A percentile compares a stretch with the other conserved stretches of the same genome.
Conservation (phyloP, 2,797 vertebrate genomes). For the Erithacus rubecula region DNA sequence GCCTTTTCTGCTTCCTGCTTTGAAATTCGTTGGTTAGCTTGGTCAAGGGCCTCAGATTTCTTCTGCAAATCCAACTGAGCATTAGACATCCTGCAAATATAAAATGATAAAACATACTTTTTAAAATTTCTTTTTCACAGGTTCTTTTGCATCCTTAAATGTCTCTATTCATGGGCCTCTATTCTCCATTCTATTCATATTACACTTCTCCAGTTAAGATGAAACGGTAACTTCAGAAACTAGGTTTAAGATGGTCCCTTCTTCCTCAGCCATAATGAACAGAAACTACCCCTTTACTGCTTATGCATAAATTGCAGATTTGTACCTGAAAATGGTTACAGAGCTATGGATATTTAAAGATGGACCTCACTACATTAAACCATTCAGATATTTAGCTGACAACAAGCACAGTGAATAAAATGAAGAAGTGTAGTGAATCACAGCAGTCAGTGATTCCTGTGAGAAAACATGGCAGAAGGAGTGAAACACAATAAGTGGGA, state of each 20-base stretch:
- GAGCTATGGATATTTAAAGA: neutral
- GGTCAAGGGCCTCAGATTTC: slow-evolving; percentile 81
- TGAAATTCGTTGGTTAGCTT: slow-evolving; percentile 77
- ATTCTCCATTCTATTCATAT: too few species aligned
- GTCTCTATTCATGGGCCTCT: neutral
- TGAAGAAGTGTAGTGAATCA: neutral
- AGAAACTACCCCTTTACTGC: neutral
- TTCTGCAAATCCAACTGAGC: slow-evolving; percentile 85
- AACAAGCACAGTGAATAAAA: neutral
- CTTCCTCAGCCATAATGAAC: neutral
- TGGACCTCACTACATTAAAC: neutral
- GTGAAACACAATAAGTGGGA: neutral
- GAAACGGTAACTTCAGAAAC: neutral
- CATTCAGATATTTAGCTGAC: neutral
- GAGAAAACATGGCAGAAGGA: neutral
- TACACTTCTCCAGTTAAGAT: neutral
- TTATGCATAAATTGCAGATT: neutral
- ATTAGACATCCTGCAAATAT: slow-evolving; percentile 64
- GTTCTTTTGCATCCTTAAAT: neutral
- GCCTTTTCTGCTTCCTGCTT: slow-evolving; percentile 79
- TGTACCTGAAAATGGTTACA: neutral
- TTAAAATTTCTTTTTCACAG: neutral
- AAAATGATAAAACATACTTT: neutral
- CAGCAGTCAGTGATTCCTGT: neutral
- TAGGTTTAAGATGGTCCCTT: neutral